Base-by-base conservation (phyloP, 2,797 vertebrate genomes). In the Thaleichthys pacificus region DNA sequence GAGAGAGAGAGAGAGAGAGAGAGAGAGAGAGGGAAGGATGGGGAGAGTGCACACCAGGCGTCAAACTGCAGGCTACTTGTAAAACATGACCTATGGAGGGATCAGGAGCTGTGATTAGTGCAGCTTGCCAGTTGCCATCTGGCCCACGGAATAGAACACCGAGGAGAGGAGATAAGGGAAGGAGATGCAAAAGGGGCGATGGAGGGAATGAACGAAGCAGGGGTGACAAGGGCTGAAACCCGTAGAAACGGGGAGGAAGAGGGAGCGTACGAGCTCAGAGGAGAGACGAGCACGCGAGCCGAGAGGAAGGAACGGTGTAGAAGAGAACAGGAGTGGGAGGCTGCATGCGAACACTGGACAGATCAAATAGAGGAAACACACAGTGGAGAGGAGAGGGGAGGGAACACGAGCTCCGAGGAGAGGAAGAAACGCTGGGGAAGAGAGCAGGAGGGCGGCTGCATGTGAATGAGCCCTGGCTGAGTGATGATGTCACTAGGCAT, bases 401-500 rank as follows among this genome's bases (percentile, higher is more conserved):
- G 6, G 47, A 3, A 54, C 17, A 54, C 26, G 26, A 21, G 15
- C 15, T 12, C 9, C 4, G 11, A 24, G 49, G 19, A 60, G 38
- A 66, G 63, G 24, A 7, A 61, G 9, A 30, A 38, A 49, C 5
- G 9, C 5, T 49, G n/a, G 21, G 65, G 32, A 8, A 68, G 30
- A 65, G 49, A 54, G 51, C 19, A 54, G 51, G 22, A 47, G n/a
- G 63, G 32, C 22, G 35, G 63, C 63, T 22, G 63, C 7, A 42
- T 38, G 63, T 65, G 35, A 65, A 65, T 65, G 63, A 38, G 63
- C 38, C 30, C 19, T 42, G 30, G 11, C 19, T 42, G 63, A 19
- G 65, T 51, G 65, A 26, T 61, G 60, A 67, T 67, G 65, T 67
- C 65, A 67, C 65, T 49, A 4, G 14, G 42, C 38, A 1, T 35